Evolutionary conservation across 2,113 vertebrate genomes (phyloP).

Genomic region (Nothocercus nigrocapillus): DNA sequence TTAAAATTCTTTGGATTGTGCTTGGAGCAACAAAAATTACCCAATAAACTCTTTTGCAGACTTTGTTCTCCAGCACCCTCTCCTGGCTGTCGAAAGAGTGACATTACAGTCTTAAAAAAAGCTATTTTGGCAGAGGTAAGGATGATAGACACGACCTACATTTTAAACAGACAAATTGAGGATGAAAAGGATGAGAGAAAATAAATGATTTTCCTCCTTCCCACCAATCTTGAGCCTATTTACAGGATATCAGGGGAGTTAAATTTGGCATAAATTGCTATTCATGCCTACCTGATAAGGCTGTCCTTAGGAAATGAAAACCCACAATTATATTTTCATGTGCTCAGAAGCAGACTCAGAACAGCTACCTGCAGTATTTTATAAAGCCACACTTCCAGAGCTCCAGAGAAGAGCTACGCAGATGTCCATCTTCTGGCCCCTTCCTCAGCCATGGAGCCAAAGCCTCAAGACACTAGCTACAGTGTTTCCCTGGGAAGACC

Average conservation of each 20-base stretch:
- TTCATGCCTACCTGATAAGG: neutral
- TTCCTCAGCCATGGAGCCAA: fast-evolving
- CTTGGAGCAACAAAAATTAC: neutral
- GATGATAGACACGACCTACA: fast-evolving
- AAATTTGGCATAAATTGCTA: neutral
- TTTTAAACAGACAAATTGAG: neutral
- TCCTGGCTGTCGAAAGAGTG: slow-evolving; percentile 16
- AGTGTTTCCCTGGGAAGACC: neutral
- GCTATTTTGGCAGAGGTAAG: neutral
- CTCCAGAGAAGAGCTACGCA: neutral
- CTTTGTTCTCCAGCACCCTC: slow-evolving; percentile 20
- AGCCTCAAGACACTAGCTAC: neutral
- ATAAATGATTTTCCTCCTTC: neutral
- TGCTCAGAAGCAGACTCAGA: neutral
- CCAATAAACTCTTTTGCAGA: neutral
- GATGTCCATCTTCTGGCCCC: fast-evolving
- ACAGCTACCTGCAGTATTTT: fast-evolving
- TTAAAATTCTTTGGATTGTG: neutral
- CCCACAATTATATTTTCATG: fast-evolving
- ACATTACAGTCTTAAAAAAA: neutral
- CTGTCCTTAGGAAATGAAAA: neutral
- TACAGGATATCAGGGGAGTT: neutral
- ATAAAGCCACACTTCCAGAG: neutral
- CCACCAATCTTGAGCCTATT: neutral
- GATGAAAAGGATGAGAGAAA: neutral